phyloP scores from a whole-genome alignment of 2,888 invertebrate species.

The Hirudinaria manillensis region DNA sequence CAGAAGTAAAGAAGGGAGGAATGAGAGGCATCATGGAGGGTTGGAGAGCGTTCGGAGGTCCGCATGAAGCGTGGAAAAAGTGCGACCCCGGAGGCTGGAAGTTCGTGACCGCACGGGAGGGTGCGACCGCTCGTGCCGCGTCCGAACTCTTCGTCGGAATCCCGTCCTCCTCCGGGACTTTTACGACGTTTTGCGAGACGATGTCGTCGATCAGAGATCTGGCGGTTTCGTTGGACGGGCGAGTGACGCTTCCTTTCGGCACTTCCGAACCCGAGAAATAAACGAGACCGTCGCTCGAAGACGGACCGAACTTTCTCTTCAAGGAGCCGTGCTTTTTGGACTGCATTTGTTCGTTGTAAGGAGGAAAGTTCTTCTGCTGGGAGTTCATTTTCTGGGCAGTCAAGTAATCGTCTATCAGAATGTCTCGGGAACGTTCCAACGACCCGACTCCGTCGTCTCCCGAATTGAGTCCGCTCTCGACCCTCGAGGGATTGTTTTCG shows the following conservation, averaged over 20 bases:
- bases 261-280: not conserved
- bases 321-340: not conserved
- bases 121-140: not conserved
- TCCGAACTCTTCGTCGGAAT: not conserved
- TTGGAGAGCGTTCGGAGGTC: not conserved
- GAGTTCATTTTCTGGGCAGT: slow-evolving; percentile 20
- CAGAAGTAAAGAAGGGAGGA: not conserved
- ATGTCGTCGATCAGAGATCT: not conserved
- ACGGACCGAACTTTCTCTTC: slow-evolving; percentile 1
- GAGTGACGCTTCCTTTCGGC: not conserved
- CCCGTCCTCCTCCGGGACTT: not conserved
- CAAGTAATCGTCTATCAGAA: slow-evolving; percentile 5
- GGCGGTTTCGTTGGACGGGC: not conserved
- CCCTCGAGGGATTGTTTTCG: slow-evolving; percentile 1
- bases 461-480: not conserved
- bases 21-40: slow-evolving; percentile 4
- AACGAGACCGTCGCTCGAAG: not conserved
- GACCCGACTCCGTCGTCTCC: not conserved
- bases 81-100: not conserved
- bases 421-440: not conserved
- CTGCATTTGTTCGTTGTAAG: not conserved
- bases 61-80: too few relatives aligned
- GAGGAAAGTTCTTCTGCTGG: not conserved
- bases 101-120: not conserved
- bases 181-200: not conserved